Evolutionary conservation across 64 coral and sea anemone genomes (phyloP).

Genomic region (Montipora efflorescens): DNA sequence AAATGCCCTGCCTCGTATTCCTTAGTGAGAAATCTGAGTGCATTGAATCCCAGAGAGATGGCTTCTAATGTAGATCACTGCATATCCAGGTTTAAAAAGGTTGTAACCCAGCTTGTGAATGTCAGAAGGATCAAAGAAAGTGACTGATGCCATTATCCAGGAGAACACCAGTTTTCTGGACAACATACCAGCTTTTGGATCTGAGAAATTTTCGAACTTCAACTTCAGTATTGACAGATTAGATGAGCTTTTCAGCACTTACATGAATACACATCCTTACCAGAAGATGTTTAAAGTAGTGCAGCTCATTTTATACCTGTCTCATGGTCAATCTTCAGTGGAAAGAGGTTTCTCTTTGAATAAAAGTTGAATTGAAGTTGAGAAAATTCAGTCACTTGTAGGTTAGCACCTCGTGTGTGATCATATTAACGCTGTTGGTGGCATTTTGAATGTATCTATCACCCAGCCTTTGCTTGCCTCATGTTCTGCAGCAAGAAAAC

Average conservation of each 20-base stretch:
- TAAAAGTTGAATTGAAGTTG: conserved; percentile 21
- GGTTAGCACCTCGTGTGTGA: conserved; percentile 50
- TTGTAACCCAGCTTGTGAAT: not conserved
- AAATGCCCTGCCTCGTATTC: not conserved
- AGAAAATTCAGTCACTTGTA: conserved; percentile 40
- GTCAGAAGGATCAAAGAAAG: conserved; percentile 24
- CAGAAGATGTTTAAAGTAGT: conserved; percentile 65
- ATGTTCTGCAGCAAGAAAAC: conserved; percentile 53
- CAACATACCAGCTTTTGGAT: conserved; percentile 59
- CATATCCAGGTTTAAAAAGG: conserved; percentile 60
- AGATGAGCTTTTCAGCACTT: conserved; percentile 47
- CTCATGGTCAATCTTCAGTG: not conserved
- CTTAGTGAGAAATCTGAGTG: conserved; percentile 37
- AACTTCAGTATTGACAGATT: conserved; percentile 37
- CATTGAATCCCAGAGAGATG: conserved; percentile 47
- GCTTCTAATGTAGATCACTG: conserved; percentile 18
- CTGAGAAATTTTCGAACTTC: conserved; percentile 25
- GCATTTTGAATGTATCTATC: conserved; percentile 39
- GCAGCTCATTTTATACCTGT: conserved; percentile 56
- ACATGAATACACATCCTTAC: not conserved
- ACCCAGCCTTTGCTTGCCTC: conserved; percentile 64
- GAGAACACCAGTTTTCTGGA: conserved; percentile 61
- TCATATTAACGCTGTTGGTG: conserved; percentile 31
- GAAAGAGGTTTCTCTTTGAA: conserved; percentile 12
- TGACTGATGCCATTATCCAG: conserved; percentile 57